Evolutionary conservation across 2,113 vertebrate species (phyloP).

Genomic region (Engraulis encrasicolus): DNA sequence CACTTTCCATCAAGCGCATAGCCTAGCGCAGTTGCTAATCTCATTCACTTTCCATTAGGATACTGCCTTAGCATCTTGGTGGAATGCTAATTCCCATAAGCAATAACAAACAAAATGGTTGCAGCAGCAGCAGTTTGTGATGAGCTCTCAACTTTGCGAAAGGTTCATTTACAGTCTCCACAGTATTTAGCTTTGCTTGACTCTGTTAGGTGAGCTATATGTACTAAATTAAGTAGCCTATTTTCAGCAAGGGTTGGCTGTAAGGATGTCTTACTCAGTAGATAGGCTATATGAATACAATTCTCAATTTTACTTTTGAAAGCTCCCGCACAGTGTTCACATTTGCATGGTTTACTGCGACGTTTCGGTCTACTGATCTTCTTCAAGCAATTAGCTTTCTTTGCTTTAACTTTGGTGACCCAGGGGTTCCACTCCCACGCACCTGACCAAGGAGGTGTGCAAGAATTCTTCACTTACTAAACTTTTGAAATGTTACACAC

Average conservation of each 20-base stretch:
- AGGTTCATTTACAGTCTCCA: not conserved
- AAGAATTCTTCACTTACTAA: no score
- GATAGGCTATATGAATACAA: not conserved
- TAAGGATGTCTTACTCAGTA: not conserved
- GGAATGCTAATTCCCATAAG: not conserved
- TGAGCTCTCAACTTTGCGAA: not conserved
- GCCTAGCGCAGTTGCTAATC: not conserved
- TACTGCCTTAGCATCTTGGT: no score
- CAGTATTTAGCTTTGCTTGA: not conserved
- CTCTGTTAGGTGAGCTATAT: not conserved
- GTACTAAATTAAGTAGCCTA: not conserved
- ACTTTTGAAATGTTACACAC: no score
- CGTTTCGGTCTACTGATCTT: no score
- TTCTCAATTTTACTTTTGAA: not conserved
- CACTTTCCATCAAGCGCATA: not conserved
- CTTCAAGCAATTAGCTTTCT: no score
- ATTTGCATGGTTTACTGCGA: no score
- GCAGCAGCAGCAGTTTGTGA: no score
- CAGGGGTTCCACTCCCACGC: no score
- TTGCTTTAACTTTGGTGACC: no score
- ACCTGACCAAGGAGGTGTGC: no score
- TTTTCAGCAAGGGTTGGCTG: not conserved
- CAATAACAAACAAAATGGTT: not conserved
- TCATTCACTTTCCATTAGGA: not conserved
- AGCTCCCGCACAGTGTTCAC: no score